Evolutionary conservation across 2,888 invertebrate genomes (phyloP).

Genomic region (Electrophaes corylata): DNA sequence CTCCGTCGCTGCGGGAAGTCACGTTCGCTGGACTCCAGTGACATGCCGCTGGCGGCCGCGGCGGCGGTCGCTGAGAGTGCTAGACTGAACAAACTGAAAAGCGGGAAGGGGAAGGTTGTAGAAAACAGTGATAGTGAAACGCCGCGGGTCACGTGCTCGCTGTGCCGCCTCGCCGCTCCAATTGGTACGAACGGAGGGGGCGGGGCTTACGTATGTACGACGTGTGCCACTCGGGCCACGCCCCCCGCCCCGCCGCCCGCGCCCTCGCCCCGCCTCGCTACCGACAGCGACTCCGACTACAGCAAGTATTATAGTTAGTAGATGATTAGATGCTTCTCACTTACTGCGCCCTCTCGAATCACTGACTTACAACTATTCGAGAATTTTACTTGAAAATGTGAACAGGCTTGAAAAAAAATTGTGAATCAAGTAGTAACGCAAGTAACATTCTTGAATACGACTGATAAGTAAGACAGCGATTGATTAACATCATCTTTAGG

Average conservation of each 20-base stretch:
- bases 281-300: slow-evolving; percentile 80
- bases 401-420: not conserved
- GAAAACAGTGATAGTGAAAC: slow-evolving; percentile 27
- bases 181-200: slow-evolving; percentile 46
- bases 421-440: slow-evolving; percentile 29
- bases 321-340: slow-evolving; percentile 75
- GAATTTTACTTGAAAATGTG: slow-evolving; percentile 19
- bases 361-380: slow-evolving; percentile 37
- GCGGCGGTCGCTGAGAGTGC: slow-evolving; percentile 59
- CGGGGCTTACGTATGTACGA: slow-evolving; percentile 52
- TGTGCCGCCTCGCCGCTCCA: slow-evolving; percentile 57
- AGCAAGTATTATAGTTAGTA: slow-evolving; percentile 84
- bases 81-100: slow-evolving; percentile 24
- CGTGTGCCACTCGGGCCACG: slow-evolving; percentile 45
- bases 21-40: slow-evolving; percentile 93
- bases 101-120: not conserved
- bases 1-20: slow-evolving; percentile 91
- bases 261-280: slow-evolving; percentile 42
- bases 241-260: slow-evolving; percentile 40
- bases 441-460: slow-evolving; percentile 12
- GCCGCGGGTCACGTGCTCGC: slow-evolving; percentile 56
- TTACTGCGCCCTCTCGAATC: slow-evolving; percentile 40
- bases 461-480: not conserved
- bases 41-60: slow-evolving; percentile 86
- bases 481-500: slow-evolving; percentile 18